Base-by-base conservation (phyloP, 2,113 vertebrate species). In the Cryptotis parvus region DNA sequence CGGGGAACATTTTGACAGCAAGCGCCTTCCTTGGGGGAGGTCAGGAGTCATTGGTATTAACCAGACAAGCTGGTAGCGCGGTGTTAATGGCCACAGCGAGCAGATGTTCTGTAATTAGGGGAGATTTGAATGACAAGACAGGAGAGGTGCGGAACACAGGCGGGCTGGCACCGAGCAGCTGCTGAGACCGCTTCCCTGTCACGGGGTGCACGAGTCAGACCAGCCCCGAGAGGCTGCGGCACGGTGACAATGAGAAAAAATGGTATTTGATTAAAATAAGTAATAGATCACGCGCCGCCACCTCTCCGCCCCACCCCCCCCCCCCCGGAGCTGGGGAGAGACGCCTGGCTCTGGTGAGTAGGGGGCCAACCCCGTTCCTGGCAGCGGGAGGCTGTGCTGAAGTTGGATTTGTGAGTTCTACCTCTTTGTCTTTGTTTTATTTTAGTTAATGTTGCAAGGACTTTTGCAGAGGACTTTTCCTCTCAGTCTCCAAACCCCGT, bases 41-140 rank as follows among this genome's bases (percentile, higher is more conserved):
- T 99, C 99, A 99, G 98, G 98, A 99, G 99, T 99, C 99, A 96
- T 81, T 97, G 98, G 98, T 99, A 99, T 99, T 98, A 65, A 98
- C 97, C 98, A 98, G 99, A 98, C 99, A 98, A 99, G 99, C 99
- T 98, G 99, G 98, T 98, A 97, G 98, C 97, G 98, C 98, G 98
- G 98, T 98, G 99, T 98, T 99, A 99, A 99, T 98, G 98, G 98
- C 99, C 98, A 98, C 98, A 97, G 98, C 98, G 98, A 99, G 99
- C 99, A 99, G 99, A 99, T 99, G 99, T 99, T 99, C 98, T 97
- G 99, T 99, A 99, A 99, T 99, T 99, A 99, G 99, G 98, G 99
- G 98, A 99, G 99, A 99, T 98, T 98, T 99, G 99, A 99, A 98
- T 99, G 99, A 99, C 99, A 99, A 99, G 99, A 98, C 98, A 98